A percentile compares a stretch with the other conserved stretches of the same genome.
Conservation (phyloP, 2,888 invertebrate genomes). For the Steinernema hermaphroditum region DNA sequence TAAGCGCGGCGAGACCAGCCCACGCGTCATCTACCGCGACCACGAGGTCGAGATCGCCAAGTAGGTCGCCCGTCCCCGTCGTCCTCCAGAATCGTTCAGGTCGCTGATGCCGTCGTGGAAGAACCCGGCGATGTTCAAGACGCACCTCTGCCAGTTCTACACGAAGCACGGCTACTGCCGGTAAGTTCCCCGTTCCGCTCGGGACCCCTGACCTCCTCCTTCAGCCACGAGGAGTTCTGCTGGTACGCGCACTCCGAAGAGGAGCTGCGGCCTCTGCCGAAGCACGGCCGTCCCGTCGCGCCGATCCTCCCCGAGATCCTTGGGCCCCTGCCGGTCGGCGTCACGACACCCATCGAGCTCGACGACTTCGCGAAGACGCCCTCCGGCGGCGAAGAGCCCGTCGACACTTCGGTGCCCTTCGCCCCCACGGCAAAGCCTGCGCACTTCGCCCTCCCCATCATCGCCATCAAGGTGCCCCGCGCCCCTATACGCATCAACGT, state of each 20-base stretch:
- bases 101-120: constrained; percentile 24
- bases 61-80: too few species aligned
- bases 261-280: constrained; percentile 17
- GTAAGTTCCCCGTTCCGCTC: neutral
- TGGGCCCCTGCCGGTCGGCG: neutral
- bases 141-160: constrained; percentile 26
- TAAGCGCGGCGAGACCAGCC: neutral
- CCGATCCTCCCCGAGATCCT: constrained; percentile 24
- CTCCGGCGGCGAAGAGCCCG: neutral
- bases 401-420: constrained; percentile 8
- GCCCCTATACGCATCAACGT: constrained; percentile 4
- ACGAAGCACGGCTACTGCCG: constrained; percentile 27
- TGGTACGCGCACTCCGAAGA: constrained; percentile 24
- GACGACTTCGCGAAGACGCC: constrained; percentile 21
- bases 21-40: constrained; percentile 27
- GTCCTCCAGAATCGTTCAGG: too few species aligned
- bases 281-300: constrained; percentile 13
- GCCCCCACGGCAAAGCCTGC: constrained; percentile 12
- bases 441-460: constrained; percentile 19
- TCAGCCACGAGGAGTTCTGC: constrained; percentile 27
- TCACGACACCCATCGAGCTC: constrained; percentile 9
- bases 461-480: constrained; percentile 1
- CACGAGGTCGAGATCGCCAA: constrained; percentile 25
- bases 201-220: too few species aligned
- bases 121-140: constrained; percentile 27